phyloP scores from a whole-genome alignment of 2,888 invertebrate genomes.

The Pseudococcus longispinus region DNA sequence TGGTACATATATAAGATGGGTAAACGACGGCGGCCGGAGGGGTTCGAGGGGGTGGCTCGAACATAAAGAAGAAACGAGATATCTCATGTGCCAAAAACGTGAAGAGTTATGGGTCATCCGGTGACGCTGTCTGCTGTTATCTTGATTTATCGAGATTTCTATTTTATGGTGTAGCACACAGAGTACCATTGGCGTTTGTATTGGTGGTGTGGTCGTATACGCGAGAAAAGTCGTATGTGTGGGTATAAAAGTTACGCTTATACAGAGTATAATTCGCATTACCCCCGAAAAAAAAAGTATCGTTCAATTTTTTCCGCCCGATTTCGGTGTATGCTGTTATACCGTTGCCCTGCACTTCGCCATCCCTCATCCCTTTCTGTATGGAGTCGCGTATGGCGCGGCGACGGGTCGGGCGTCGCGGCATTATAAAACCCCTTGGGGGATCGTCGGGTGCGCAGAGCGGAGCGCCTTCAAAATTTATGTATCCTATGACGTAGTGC shows the following conservation, averaged over 20 bases:
- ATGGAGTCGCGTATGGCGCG: neutral
- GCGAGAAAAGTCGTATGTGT: neutral
- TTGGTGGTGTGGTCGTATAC: neutral
- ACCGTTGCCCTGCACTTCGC: neutral
- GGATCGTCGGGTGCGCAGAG: conserved; percentile 43
- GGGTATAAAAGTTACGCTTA: conserved; percentile 28
- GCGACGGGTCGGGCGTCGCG: neutral
- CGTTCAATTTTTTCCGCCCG: conserved; percentile 55
- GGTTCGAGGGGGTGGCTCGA: conserved; percentile 3
- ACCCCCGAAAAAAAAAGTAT: conserved; percentile 45
- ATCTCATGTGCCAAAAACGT: conserved; percentile 57
- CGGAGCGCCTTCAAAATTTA: conserved; percentile 56
- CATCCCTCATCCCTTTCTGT: neutral
- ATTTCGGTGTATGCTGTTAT: conserved; percentile 38
- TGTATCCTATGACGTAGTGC: conserved; percentile 57
- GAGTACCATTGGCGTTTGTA: neutral
- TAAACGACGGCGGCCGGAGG: neutral
- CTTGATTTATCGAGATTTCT: conserved; percentile 57
- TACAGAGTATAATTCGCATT: conserved; percentile 45
- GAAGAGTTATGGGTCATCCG: conserved; percentile 57
- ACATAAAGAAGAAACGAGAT: conserved; percentile 41
- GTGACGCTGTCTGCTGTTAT: conserved; percentile 57
- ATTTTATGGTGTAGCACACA: conserved; percentile 38
- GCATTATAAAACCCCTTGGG: conserved; percentile 52
- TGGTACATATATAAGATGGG: neutral